phyloP scores from a whole-genome alignment of 2,888 invertebrate genomes.

The Aphrophora alni region DNA sequence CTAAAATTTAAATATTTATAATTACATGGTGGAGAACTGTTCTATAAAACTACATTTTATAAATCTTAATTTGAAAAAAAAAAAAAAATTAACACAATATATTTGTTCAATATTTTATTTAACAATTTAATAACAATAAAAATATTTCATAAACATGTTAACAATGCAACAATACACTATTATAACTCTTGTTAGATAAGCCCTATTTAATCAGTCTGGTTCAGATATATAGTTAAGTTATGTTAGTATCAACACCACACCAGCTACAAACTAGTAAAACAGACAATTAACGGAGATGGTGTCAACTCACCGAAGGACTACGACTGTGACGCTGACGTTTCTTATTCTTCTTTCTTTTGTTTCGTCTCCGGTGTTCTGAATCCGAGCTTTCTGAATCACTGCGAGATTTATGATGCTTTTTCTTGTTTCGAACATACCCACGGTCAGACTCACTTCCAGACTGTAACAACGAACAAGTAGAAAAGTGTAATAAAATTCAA shows the following conservation, averaged over 20 bases:
- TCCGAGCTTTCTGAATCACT: conserved; percentile 57
- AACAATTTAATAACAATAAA: not conserved
- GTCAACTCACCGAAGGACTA: conserved; percentile 59
- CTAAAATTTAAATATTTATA: no score
- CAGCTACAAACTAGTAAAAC: not conserved
- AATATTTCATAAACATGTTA: not conserved
- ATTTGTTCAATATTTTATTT: not conserved
- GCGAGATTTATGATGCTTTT: conserved; percentile 68
- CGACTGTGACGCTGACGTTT: conserved; percentile 57
- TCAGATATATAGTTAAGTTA: not conserved
- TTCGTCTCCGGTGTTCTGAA: conserved; percentile 59
- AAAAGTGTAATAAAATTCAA: no score
- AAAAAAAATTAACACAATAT: not conserved
- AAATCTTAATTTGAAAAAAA: no score
- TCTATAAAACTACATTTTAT: no score
- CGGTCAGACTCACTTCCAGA: conserved; percentile 56
- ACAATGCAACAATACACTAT: not conserved
- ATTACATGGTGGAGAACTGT: no score
- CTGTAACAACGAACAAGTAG: no score
- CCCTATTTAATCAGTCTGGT: not conserved
- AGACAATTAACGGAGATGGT: conserved; percentile 22
- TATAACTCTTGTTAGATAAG: not conserved
- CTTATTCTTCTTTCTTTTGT: conserved; percentile 61
- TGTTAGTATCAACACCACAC: not conserved
- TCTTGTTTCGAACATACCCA: conserved; percentile 64